Evolutionary conservation across 2,797 vertebrate genomes (phyloP).

Genomic region (Otus scops): DNA sequence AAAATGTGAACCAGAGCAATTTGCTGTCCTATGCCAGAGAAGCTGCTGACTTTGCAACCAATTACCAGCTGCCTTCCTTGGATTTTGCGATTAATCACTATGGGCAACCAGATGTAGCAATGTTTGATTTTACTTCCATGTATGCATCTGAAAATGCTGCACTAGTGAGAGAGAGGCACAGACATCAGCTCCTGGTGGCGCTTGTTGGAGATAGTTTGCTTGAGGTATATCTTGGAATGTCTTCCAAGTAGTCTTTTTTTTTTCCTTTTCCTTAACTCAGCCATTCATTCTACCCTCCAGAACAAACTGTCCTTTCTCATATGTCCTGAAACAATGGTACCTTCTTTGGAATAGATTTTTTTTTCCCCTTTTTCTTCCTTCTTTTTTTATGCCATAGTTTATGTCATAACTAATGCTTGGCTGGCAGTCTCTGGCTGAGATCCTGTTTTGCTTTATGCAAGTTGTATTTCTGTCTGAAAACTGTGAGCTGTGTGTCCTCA

Average conservation of each 20-base stretch:
- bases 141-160: conserved; percentile 95
- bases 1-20: conserved; percentile 94
- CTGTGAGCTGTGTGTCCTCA: neutral
- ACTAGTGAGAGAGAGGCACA: conserved; percentile 87
- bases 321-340: neutral
- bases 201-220: conserved; percentile 96
- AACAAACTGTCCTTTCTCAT: neutral
- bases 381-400: neutral
- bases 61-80: conserved; percentile 93
- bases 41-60: conserved; percentile 95
- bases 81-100: conserved; percentile 96
- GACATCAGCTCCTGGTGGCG: conserved; percentile 90
- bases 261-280: neutral
- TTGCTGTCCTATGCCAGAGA: conserved; percentile 92
- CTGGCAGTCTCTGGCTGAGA: neutral
- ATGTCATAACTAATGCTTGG: neutral
- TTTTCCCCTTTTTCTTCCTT: neutral
- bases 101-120: conserved; percentile 92
- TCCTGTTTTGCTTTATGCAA: neutral
- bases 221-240: conserved; percentile 79
- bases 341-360: neutral
- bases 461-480: conserved; percentile 25
- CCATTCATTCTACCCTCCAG: neutral
- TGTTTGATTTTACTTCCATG: conserved; percentile 99
- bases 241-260: neutral